phyloP scores from a whole-genome alignment of 1,140 invertebrate species.

The Vanessa atalanta region DNA sequence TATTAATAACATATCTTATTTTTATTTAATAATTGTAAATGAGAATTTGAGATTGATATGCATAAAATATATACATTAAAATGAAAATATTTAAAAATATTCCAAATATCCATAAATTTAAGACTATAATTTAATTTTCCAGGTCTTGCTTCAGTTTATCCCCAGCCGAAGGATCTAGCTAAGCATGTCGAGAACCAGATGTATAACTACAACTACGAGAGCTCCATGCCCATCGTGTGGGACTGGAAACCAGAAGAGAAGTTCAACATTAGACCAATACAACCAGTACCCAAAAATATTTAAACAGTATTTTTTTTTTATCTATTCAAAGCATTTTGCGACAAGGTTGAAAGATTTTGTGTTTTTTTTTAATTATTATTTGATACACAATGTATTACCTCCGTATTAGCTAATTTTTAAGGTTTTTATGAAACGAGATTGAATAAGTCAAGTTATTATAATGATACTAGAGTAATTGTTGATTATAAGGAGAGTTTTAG shows the following conservation, averaged over 20 bases:
- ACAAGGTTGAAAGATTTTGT: neutral
- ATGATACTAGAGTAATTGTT: neutral
- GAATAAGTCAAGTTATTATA: constrained; percentile 21
- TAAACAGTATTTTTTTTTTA: constrained; percentile 44
- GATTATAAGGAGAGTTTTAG: too few species aligned
- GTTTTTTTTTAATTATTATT: constrained; percentile 5
- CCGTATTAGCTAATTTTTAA: constrained; percentile 17
- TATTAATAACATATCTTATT: too few species aligned
- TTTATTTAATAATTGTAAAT: too few species aligned
- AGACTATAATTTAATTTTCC: constrained; percentile 29
- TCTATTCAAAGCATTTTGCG: neutral
- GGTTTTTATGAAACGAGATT: constrained; percentile 8
- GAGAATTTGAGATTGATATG: too few species aligned
- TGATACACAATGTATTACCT: constrained; percentile 42
- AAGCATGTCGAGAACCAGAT: constrained; percentile 87
- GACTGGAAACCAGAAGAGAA: constrained; percentile 84
- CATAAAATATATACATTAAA: too few species aligned
- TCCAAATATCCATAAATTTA: neutral
- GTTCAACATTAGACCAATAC: constrained; percentile 80
- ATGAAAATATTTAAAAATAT: neutral
- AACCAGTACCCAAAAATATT: constrained; percentile 77
- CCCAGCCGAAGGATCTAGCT: constrained; percentile 89
- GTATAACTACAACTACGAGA: constrained; percentile 90
- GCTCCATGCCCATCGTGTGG: constrained; percentile 88
- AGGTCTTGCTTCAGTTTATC: constrained; percentile 92